These are phyloP conservation scores for Mya arenaria DNA, from an alignment of 1,140 invertebrate genomes.

Conservation along the genomic window DNA sequence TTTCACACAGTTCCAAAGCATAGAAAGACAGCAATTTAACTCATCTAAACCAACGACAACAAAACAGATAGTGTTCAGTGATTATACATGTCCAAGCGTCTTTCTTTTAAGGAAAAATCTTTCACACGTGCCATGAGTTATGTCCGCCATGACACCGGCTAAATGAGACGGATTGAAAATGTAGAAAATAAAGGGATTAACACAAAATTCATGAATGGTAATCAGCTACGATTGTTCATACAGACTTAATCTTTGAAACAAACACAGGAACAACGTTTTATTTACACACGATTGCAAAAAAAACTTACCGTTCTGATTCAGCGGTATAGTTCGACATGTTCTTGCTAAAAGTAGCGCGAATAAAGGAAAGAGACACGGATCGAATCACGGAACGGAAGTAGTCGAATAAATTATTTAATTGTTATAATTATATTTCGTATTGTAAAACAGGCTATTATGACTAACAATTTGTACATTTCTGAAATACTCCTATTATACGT, in stretches of 20 bases:
- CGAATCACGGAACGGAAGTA: conserved; percentile 59
- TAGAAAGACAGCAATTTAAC: too few species aligned
- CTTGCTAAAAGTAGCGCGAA: conserved; percentile 70
- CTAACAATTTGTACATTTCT: too few species aligned
- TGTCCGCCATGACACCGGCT: conserved; percentile 68
- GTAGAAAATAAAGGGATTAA: neutral
- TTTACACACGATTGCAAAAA: conserved; percentile 27
- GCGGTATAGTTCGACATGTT: conserved; percentile 77
- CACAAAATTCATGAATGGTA: neutral
- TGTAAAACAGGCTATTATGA: too few species aligned
- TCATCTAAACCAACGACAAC: too few species aligned
- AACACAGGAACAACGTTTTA: neutral
- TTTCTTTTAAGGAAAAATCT: too few species aligned
- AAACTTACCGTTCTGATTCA: conserved; percentile 73
- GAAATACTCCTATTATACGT: too few species aligned
- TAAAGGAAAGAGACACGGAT: conserved; percentile 68
- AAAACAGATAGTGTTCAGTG: too few species aligned
- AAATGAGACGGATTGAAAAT: neutral
- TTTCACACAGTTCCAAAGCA: too few species aligned
- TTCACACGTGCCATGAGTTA: conserved; percentile 57
- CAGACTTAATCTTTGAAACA: neutral
- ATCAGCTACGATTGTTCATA: neutral
- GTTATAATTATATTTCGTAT: too few species aligned
- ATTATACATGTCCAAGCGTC: too few species aligned
- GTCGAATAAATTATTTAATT: too few species aligned